Percentiles rank a stretch among this genome's conserved stretches.
Evolutionary conservation across 2,113 vertebrate species (phyloP).

Genomic region (Salminus brasiliensis): DNA sequence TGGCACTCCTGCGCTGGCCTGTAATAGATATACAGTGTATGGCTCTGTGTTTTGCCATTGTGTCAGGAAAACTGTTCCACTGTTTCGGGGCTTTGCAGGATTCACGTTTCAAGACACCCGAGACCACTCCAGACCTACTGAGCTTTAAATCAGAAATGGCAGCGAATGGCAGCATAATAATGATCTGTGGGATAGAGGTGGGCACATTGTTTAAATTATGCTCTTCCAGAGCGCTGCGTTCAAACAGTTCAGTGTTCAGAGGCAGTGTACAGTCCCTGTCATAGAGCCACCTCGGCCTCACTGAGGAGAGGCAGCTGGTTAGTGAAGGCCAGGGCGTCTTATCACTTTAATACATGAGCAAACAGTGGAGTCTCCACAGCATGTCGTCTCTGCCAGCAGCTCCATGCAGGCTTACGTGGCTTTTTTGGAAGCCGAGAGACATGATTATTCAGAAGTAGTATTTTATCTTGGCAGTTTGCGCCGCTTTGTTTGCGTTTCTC

Average conservation of each 20-base stretch:
- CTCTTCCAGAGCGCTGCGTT: neutral
- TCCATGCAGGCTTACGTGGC: slow-evolving; percentile 60
- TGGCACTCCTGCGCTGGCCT: slow-evolving; percentile 64
- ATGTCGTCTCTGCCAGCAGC: slow-evolving; percentile 55
- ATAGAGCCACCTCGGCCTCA: slow-evolving; percentile 49
- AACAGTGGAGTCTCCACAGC: slow-evolving; percentile 69
- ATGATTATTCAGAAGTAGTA: slow-evolving; percentile 70
- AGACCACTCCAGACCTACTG: neutral
- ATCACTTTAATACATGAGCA: slow-evolving; percentile 71
- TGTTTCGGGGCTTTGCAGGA: slow-evolving; percentile 74
- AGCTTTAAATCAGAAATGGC: slow-evolving; percentile 17
- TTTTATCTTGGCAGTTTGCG: slow-evolving; percentile 77
- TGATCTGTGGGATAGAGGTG: slow-evolving; percentile 5
- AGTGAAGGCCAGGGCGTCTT: slow-evolving; percentile 57
- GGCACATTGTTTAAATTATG: slow-evolving; percentile 1
- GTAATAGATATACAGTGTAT: slow-evolving; percentile 76
- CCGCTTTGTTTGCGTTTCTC: slow-evolving; percentile 89
- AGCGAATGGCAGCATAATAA: neutral
- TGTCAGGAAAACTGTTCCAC: slow-evolving; percentile 74
- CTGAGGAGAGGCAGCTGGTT: slow-evolving; percentile 33
- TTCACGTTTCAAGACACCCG: slow-evolving; percentile 65
- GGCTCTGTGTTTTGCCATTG: slow-evolving; percentile 67
- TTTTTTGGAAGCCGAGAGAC: slow-evolving; percentile 70
- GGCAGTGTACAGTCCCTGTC: neutral
- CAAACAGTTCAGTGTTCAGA: neutral